Evolutionary conservation across 2,888 invertebrate genomes (phyloP).

Genomic region (Dusona sp.): DNA sequence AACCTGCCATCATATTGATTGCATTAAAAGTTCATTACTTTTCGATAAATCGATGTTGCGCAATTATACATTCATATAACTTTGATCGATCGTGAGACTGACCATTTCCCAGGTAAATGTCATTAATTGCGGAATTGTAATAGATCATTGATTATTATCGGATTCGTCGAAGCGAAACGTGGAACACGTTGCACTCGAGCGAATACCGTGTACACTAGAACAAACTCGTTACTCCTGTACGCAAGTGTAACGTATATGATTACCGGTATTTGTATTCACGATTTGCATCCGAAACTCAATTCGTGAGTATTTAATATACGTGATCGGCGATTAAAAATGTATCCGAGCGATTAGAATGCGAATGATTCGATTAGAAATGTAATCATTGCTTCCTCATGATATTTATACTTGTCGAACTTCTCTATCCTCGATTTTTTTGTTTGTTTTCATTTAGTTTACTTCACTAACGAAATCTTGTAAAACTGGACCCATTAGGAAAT

Average conservation of each 20-base stretch:
- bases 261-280: slow-evolving; percentile 4
- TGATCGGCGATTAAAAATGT: not conserved
- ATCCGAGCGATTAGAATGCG: not conserved
- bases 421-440: not conserved
- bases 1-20: not conserved
- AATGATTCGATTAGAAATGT: not conserved
- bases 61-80: not conserved
- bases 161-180: slow-evolving; percentile 49
- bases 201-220: not conserved
- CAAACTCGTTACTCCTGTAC: slow-evolving; percentile 6
- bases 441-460: not conserved
- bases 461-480: not conserved
- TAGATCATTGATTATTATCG: slow-evolving; percentile 38
- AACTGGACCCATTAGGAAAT: not conserved
- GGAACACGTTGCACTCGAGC: slow-evolving; percentile 39
- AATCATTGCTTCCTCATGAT: not conserved
- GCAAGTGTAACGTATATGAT: not conserved
- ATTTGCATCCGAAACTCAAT: slow-evolving; percentile 18
- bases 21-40: not conserved
- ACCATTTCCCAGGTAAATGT: slow-evolving; percentile 6
- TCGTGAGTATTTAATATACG: slow-evolving; percentile 24
- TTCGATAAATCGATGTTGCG: not conserved
- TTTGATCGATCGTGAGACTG: not conserved
- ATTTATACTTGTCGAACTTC: not conserved
- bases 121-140: slow-evolving; percentile 23